phyloP scores from a whole-genome alignment of 2,113 vertebrate species.

The Sinocyclocheilus maitianheensis region DNA sequence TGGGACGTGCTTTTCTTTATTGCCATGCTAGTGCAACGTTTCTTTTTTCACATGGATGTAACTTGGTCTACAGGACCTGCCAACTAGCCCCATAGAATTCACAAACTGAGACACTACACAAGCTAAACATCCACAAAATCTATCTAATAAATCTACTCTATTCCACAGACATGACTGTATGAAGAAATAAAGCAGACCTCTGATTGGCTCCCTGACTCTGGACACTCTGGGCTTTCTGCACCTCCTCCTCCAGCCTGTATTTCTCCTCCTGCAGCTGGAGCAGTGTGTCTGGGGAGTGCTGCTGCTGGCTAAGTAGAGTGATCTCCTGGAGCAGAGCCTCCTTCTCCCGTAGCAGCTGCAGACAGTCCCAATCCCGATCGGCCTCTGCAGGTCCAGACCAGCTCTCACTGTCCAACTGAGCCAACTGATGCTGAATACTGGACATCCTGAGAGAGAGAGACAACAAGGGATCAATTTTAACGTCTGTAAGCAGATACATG shows the following conservation, averaged over 20 bases:
- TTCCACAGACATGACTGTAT: neutral
- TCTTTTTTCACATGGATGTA: neutral
- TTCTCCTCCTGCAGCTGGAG: conserved; percentile 87
- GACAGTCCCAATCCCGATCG: conserved; percentile 85
- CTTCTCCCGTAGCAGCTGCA: conserved; percentile 96
- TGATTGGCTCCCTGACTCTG: conserved; percentile 91
- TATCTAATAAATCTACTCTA: neutral
- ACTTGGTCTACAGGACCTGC: neutral
- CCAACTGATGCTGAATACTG: conserved; percentile 92
- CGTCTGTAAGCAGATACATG: neutral
- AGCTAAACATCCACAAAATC: neutral
- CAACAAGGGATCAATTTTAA: neutral
- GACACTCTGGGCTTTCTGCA: conserved; percentile 82
- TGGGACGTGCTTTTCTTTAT: conserved; percentile 3
- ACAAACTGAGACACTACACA: neutral
- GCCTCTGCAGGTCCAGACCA: conserved; percentile 95
- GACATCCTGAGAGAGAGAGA: conserved; percentile 78
- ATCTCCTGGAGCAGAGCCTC: conserved; percentile 94
- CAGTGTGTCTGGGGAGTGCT: conserved; percentile 78
- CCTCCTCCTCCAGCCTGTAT: conserved; percentile 88
- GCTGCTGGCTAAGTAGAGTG: conserved; percentile 88
- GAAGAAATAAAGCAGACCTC: conserved; percentile 75
- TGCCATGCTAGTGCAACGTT: neutral
- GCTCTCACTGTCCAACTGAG: conserved; percentile 88
- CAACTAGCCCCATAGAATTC: neutral